A percentile compares a stretch with the other conserved stretches of the same genome.
phyloP scores from a whole-genome alignment of 2,888 invertebrate genomes.

The Tethea ocularis region DNA sequence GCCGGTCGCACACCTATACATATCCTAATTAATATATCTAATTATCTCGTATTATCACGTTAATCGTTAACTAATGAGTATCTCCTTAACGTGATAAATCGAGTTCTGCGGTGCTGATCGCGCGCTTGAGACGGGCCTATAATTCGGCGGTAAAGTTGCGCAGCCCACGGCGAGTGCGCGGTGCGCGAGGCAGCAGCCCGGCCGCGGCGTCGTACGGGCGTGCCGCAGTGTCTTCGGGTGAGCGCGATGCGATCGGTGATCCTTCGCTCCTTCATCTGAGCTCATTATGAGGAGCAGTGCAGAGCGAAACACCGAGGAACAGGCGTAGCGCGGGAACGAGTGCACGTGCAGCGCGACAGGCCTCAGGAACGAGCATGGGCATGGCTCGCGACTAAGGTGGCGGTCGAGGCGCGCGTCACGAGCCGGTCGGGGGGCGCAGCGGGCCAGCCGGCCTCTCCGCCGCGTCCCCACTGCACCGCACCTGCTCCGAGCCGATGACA shows the following conservation, averaged over 20 bases:
- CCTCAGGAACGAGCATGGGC: conserved; percentile 41
- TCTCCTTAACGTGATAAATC: conserved; percentile 25
- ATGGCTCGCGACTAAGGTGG: conserved; percentile 64
- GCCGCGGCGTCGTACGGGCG: conserved; percentile 41
- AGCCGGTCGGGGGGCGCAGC: conserved; percentile 76
- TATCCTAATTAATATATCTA: conserved; percentile 50
- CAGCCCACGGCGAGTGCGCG: conserved; percentile 46
- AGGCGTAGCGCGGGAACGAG: conserved; percentile 37
- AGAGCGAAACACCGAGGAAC: conserved; percentile 39
- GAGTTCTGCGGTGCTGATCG: conserved; percentile 27
- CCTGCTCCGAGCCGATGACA: conserved; percentile 77
- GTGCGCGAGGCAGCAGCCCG: conserved; percentile 28
- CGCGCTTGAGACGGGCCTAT: conserved; percentile 31
- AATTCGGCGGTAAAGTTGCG: conserved; percentile 39
- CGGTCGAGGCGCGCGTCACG: conserved; percentile 60
- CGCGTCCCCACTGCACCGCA: conserved; percentile 65
- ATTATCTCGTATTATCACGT: conserved; percentile 39
- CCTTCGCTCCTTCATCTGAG: conserved; percentile 43
- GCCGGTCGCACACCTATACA: conserved; percentile 40
- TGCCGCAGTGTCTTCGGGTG: conserved; percentile 58
- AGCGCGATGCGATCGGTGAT: conserved; percentile 52
- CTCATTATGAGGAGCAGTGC: conserved; percentile 53
- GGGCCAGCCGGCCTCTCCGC: conserved; percentile 69
- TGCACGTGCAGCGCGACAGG: conserved; percentile 43
- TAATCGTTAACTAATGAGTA: conserved; percentile 29